A percentile compares a stretch with the other conserved stretches of the same genome.
Conservation (phyloP, 2,888 invertebrate species). For the Yponomeuta cagnagella region DNA sequence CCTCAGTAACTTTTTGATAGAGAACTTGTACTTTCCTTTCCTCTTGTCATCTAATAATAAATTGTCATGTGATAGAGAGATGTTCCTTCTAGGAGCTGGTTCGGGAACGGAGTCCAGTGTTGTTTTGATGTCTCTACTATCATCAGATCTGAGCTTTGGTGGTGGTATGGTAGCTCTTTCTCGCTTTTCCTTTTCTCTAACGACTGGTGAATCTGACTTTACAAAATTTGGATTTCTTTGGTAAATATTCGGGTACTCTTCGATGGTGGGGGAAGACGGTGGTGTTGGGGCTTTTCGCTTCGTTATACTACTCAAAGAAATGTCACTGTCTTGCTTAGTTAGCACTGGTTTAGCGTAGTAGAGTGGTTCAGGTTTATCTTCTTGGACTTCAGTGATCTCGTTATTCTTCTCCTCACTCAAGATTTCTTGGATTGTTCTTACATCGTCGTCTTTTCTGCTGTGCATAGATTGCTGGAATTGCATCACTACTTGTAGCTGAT, state of each 20-base stretch:
- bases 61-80: conserved; percentile 86
- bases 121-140: conserved; percentile 45
- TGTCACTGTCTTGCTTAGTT: conserved; percentile 75
- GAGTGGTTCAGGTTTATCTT: conserved; percentile 56
- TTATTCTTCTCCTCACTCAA: conserved; percentile 54
- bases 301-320: conserved; percentile 72
- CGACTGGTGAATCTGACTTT: conserved; percentile 81
- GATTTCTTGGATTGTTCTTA: conserved; percentile 36
- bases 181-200: conserved; percentile 84
- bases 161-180: conserved; percentile 74
- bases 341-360: conserved; percentile 68
- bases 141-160: conserved; percentile 50
- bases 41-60: conserved; percentile 78
- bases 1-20: conserved; percentile 87
- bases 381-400: conserved; percentile 52
- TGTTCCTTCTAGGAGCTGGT: conserved; percentile 80
- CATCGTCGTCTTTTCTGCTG: conserved; percentile 41
- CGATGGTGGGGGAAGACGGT: conserved; percentile 69
- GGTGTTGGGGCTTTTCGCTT: conserved; percentile 88
- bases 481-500: conserved; percentile 68
- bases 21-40: conserved; percentile 83
- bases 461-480: conserved; percentile 70
- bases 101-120: conserved; percentile 69
- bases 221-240: conserved; percentile 75
- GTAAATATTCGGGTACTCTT: conserved; percentile 74